Base-by-base conservation (phyloP, 2,113 vertebrate species). In the Eclectus roratus region DNA sequence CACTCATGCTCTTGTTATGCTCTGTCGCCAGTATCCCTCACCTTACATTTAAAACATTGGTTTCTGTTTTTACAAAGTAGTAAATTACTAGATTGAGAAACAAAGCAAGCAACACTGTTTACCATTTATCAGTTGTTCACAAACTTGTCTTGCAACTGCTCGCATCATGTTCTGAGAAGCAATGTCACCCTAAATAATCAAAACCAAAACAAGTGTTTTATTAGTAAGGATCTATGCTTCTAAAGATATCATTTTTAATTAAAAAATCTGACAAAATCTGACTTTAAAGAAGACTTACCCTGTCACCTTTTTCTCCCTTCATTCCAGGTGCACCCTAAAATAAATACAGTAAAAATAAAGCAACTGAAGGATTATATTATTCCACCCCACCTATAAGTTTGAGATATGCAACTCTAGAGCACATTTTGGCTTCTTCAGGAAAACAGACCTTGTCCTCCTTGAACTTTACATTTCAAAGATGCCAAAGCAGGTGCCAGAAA, bases 141-240 rank as follows among this genome's bases (percentile, higher is more conserved):
- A 99, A 56, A 99, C 99, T 98, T 99, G 99, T 98, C 99, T 98
- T 96, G 99, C 99, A 79, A 99, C 99, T 83, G 99, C 98, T 56
- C 99, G 97, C 99, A 99, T 99, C 99, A 99, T 99, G 96, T 99
- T 99, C 98, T 99, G 99, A 85, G 99, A 99, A 93, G 99, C 99
- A 49, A 99, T 98, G 91, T 99, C 99, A n/a, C 99, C 99, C 99
- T 99, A 96, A 97, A 95, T 56, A 93, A 94, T 56, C 49, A 90
- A 96, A 98, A 63, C 16, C 64, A 92, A 96, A 97, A 46, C 13
- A 94, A 60, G 17, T 27, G 63, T 55, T 89, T 70, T 9, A 76
- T 97, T 96, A 98, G 58, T 35, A 91, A 74, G 37, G 60, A 17
- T 41, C 52, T 90, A 18, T 50, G 31, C 15, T 81, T 95, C 96